A percentile compares a stretch with the other conserved stretches of the same genome.
Conservation (phyloP, 2,888 invertebrate species). For the Andricus quercusramuli region DNA sequence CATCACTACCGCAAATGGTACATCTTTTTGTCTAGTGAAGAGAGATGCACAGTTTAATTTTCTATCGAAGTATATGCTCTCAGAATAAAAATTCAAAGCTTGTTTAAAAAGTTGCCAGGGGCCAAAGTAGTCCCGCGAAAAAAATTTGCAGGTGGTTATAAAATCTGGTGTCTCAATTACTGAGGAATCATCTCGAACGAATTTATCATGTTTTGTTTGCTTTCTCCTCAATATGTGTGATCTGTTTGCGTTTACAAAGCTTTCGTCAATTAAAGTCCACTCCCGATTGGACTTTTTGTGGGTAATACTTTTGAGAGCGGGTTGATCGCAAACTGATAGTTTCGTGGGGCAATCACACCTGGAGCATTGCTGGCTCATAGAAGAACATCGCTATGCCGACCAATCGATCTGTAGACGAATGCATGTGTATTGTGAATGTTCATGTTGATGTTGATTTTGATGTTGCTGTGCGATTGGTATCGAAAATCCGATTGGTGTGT, state of each 20-base stretch:
- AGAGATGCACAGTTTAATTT: no score
- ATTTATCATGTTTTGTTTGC: no score
- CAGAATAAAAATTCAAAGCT: no score
- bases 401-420: neutral
- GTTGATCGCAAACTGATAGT: slow-evolving; percentile 30
- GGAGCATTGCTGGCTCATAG: slow-evolving; percentile 15
- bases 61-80: no score
- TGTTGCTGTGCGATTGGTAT: neutral
- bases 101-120: no score
- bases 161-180: no score
- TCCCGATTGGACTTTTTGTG: slow-evolving; percentile 11
- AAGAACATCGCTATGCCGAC: neutral
- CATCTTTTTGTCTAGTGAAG: no score
- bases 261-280: slow-evolving; percentile 3
- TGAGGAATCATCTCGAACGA: no score
- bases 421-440: neutral
- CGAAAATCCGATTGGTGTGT: neutral
- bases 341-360: slow-evolving; percentile 8
- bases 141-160: no score
- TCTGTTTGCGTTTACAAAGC: slow-evolving; percentile 9
- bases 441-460: neutral
- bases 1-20: no score
- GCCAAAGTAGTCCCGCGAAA: no score
- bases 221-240: neutral
- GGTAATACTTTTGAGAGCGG: slow-evolving; percentile 1